Conservation (phyloP, 2,888 invertebrate genomes). For the Tenthredo mesomela region DNA sequence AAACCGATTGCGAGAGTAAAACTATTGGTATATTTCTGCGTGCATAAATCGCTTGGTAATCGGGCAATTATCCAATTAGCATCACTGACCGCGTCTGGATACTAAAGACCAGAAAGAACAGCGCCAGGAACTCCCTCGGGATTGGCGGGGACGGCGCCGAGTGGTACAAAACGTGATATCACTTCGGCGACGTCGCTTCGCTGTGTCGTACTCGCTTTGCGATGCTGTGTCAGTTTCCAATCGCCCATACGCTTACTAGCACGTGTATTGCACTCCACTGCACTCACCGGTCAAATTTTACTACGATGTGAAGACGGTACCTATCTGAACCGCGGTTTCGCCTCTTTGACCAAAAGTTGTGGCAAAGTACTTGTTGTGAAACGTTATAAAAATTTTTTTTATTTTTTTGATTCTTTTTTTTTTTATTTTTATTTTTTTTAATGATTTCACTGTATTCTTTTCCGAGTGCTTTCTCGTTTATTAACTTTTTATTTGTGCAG, state of each 20-base stretch:
- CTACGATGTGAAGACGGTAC: not conserved
- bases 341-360: not conserved
- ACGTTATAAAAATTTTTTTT: not conserved
- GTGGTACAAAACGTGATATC: conserved; percentile 72
- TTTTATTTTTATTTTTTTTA: too few species aligned
- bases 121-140: conserved; percentile 65
- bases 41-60: conserved; percentile 64
- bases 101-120: conserved; percentile 40
- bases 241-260: conserved; percentile 13
- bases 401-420: not conserved
- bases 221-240: conserved; percentile 46
- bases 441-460: not conserved
- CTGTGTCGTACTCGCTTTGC: conserved; percentile 55
- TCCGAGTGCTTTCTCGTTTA: not conserved
- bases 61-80: conserved; percentile 66
- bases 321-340: not conserved
- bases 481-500: not conserved
- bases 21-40: conserved; percentile 54
- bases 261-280: conserved; percentile 15
- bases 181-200: conserved; percentile 56
- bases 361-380: not conserved
- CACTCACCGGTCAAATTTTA: not conserved
- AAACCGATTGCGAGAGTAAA: not conserved
- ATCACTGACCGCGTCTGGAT: conserved; percentile 51
- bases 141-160: conserved; percentile 73